Evolutionary conservation across 2,888 invertebrate genomes (phyloP).

Genomic region (Eupithecia inturbata): DNA sequence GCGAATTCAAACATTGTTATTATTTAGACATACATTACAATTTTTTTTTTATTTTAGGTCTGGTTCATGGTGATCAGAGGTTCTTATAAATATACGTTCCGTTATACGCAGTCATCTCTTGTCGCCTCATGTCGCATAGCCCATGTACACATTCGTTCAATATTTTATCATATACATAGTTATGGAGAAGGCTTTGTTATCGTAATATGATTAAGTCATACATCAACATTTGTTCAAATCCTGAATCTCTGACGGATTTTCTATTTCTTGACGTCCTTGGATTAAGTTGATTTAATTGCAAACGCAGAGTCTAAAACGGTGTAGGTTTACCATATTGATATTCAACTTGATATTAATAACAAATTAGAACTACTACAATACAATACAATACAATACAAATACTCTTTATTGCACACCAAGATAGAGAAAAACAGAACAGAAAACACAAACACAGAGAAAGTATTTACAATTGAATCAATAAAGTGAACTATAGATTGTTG

Average conservation of each 20-base stretch:
- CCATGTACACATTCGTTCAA: not conserved
- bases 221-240: not conserved
- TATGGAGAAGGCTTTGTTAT: not conserved
- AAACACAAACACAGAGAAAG: too few species aligned
- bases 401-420: too few species aligned
- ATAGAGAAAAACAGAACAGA: too few species aligned
- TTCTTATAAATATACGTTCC: not conserved
- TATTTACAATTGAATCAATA: too few species aligned
- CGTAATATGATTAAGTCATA: conserved; percentile 1
- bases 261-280: not conserved
- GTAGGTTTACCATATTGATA: not conserved
- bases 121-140: not conserved
- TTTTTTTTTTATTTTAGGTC: not conserved
- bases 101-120: not conserved
- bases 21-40: not conserved
- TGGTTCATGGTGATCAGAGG: not conserved
- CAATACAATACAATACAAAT: too few species aligned
- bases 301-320: not conserved
- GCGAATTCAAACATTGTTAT: too few species aligned
- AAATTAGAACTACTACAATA: too few species aligned
- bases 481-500: too few species aligned
- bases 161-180: conserved; percentile 4
- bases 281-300: not conserved
- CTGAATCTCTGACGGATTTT: not conserved
- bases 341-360: too few species aligned